Conservation (phyloP, 1,140 invertebrate species). For the Megathymus violae region DNA sequence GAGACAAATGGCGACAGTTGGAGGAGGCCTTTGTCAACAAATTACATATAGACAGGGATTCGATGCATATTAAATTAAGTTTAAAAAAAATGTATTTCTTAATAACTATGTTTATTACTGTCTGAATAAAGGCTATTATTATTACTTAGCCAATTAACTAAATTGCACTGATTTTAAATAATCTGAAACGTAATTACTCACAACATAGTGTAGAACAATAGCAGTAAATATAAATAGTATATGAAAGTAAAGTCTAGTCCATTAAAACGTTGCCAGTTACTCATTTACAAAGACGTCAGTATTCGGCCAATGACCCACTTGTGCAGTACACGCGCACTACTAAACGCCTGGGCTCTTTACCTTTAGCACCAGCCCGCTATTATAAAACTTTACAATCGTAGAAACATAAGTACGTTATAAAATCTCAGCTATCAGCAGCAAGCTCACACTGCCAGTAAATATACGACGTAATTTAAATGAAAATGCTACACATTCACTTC, state of each 20-base stretch:
- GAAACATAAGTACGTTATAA: not conserved
- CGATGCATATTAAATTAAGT: no score
- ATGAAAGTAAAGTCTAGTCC: slow-evolving; percentile 49
- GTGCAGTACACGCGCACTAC: slow-evolving; percentile 53
- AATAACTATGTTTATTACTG: no score
- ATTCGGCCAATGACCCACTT: slow-evolving; percentile 80
- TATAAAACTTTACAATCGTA: slow-evolving; percentile 32
- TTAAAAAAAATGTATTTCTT: no score
- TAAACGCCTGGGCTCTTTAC: slow-evolving; percentile 36
- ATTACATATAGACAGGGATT: no score
- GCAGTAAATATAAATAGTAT: slow-evolving; percentile 26
- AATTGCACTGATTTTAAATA: no score
- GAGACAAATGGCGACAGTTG: no score
- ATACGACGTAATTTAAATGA: not conserved
- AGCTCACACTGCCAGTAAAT: not conserved
- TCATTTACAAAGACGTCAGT: slow-evolving; percentile 64
- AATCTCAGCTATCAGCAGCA: not conserved
- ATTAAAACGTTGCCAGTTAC: slow-evolving; percentile 61
- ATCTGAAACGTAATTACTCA: no score
- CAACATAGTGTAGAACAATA: no score
- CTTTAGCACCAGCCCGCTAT: slow-evolving; percentile 42
- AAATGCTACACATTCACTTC: not conserved
- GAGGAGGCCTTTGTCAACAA: no score
- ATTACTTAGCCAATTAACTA: no score
- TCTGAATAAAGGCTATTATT: no score